A percentile compares a stretch with the other conserved stretches of the same genome.
Conservation (phyloP, 2,113 vertebrate genomes). For the Antechinus stuartii region DNA sequence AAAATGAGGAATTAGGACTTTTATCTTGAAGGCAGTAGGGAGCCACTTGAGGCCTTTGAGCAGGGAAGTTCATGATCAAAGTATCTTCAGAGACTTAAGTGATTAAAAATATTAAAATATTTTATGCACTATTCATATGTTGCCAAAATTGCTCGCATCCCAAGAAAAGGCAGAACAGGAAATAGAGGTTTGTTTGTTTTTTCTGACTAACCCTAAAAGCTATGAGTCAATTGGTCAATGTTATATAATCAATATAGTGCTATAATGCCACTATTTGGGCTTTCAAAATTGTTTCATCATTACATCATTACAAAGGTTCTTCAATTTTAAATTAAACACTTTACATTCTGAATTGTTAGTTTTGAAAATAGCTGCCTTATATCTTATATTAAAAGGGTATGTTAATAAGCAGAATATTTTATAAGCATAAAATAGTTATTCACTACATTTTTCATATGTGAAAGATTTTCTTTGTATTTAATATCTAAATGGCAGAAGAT, state of each 20-base stretch:
- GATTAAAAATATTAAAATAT: constrained; percentile 43
- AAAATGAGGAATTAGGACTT: background rate
- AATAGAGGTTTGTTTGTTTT: constrained; percentile 50
- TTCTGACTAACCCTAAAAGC: constrained; percentile 69
- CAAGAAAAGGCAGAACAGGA: constrained; percentile 55
- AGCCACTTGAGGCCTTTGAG: background rate
- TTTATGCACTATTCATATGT: constrained; percentile 33
- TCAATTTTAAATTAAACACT: constrained; percentile 48
- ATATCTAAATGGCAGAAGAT: constrained; percentile 38
- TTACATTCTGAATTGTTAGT: constrained; percentile 44
- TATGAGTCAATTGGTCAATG: constrained; percentile 61
- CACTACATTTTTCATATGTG: constrained; percentile 12
- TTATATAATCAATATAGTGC: constrained; percentile 36
- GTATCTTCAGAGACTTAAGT: constrained; percentile 29
- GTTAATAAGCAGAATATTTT: constrained; percentile 38
- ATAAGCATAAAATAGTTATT: background rate
- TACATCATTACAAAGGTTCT: constrained; percentile 49
- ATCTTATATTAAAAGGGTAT: constrained; percentile 12
- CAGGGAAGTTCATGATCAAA: constrained; percentile 32
- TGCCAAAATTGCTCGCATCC: constrained; percentile 64
- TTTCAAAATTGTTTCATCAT: constrained; percentile 45
- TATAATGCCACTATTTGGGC: constrained; percentile 64
- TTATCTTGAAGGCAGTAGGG: constrained; percentile 3
- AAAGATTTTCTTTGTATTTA: constrained; percentile 26
- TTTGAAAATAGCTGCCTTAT: constrained; percentile 45